Conservation (phyloP, 2,113 vertebrate genomes). For the Grantiella picta region DNA sequence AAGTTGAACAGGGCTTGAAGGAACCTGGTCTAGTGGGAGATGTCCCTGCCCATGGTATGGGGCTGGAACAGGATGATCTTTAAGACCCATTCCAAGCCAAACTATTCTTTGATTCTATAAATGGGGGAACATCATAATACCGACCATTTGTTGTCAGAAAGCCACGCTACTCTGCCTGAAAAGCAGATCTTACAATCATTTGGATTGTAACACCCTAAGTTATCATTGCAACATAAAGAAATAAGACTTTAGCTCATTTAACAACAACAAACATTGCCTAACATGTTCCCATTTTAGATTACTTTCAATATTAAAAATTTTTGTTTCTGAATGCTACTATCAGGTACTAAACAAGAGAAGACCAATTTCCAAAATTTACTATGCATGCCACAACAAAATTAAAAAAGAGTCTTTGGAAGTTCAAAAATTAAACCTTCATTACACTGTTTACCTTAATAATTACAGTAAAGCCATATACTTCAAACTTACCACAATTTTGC, state of each 20-base stretch:
- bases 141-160: not conserved
- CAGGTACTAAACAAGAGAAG: not conserved
- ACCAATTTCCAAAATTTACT: not conserved
- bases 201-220: not conserved
- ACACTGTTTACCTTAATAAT: not conserved
- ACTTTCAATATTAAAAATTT: not conserved
- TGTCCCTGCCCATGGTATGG: no score
- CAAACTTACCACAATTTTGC: slow-evolving; percentile 94
- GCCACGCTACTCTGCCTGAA: not conserved
- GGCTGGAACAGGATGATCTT: not conserved
- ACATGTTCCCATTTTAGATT: not conserved
- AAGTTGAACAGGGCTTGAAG: not conserved
- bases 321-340: not conserved
- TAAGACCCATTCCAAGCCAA: not conserved
- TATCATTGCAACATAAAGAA: not conserved
- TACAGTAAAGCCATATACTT: not conserved
- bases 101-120: not conserved
- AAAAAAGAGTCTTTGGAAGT: not conserved
- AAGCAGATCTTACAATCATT: not conserved
- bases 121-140: not conserved
- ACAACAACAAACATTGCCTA: not conserved
- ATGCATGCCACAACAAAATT: not conserved
- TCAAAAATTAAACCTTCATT: not conserved
- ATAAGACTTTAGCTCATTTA: not conserved
- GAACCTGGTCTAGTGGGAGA: not conserved